Evolutionary conservation across 2,113 vertebrate species (phyloP), one percentile per base, ranked within the genome.

Genomic region (Turnix velox): DNA sequence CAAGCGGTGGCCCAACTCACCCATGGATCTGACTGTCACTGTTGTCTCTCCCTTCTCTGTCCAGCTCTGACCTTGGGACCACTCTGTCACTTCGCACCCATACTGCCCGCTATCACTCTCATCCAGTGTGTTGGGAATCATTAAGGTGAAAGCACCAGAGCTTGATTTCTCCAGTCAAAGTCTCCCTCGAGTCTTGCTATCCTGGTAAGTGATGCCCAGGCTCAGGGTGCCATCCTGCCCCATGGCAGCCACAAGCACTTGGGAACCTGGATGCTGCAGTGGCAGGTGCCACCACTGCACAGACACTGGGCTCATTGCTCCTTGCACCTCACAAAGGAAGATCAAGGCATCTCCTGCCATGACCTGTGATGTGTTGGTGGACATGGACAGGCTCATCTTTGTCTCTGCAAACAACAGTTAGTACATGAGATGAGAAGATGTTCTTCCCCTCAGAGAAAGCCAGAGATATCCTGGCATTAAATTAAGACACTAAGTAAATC

Each of bases 211-310:
- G 0, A 18, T 22, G 3, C 94, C 96, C 49, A 87, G 76, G 35
- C 81, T 96, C 84, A 96, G 42, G 2, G 94, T 95, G 5, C 98
- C 98, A 0, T 98, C 97, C 55, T 1, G 84, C 59, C 58, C 96
- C 62, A 99, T 94, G 85, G 90, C 43, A 48, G 98, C 96, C 87
- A 99, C 76, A 5, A 75, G 75, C 57, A 84, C 73, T 5, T 84
- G 78, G 15, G 9, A 9, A 4, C 74, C 52, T 0, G 25, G 48
- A 2, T 33, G 22, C 33, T 54, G 83, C 0, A 5, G 73, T 2
- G 94, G 92, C 74, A 82, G 69, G 58, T 94, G 97, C 96, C 98
- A 98, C 98, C 99, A 99, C 22, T 25, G 90, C 81, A 99, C 87
- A 0, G 98, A 98, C 28, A 99, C 88, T 4, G 84, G 96, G 58